Conservation (phyloP, 2,797 vertebrate genomes). For the Serranus cabrilla region DNA sequence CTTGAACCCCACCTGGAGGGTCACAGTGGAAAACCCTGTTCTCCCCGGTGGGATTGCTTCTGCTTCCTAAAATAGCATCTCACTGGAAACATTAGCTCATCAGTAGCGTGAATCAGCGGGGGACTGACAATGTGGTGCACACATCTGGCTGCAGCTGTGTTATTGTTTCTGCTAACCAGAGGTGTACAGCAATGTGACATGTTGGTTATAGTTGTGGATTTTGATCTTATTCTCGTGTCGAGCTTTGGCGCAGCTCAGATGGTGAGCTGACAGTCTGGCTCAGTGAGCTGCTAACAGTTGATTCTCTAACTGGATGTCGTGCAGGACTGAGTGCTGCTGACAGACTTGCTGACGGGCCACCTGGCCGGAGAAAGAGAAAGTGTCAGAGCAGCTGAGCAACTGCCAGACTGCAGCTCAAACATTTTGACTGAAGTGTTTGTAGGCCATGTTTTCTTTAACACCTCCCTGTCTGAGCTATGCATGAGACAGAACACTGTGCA, state of each 20-base stretch:
- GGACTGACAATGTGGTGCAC: constrained; percentile 15
- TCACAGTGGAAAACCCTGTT: constrained; percentile 53
- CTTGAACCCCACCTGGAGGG: constrained; percentile 40
- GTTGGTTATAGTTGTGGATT: constrained; percentile 22
- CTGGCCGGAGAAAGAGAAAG: neutral
- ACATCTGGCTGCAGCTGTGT: constrained; percentile 55
- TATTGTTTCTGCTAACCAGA: constrained; percentile 22
- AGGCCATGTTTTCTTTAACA: constrained; percentile 6
- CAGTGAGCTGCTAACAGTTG: no score
- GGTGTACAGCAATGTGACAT: constrained; percentile 15
- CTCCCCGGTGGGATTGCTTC: constrained; percentile 37
- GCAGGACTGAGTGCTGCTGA: neutral
- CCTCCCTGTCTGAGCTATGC: constrained; percentile 3
- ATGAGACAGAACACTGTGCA: neutral
- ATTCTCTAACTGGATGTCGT: neutral
- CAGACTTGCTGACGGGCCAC: neutral
- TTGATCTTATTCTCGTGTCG: constrained; percentile 4
- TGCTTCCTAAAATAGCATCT: constrained; percentile 55
- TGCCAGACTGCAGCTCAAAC: neutral
- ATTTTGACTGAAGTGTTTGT: neutral
- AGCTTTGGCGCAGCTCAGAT: no score
- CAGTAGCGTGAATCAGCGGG: constrained; percentile 19
- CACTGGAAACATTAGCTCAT: constrained; percentile 57
- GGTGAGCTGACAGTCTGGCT: no score
- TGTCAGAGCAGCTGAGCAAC: neutral